These are phyloP conservation scores for Synanthedon andrenaeformis DNA, from an alignment of 2,888 invertebrate species.

Conservation along the genomic window DNA sequence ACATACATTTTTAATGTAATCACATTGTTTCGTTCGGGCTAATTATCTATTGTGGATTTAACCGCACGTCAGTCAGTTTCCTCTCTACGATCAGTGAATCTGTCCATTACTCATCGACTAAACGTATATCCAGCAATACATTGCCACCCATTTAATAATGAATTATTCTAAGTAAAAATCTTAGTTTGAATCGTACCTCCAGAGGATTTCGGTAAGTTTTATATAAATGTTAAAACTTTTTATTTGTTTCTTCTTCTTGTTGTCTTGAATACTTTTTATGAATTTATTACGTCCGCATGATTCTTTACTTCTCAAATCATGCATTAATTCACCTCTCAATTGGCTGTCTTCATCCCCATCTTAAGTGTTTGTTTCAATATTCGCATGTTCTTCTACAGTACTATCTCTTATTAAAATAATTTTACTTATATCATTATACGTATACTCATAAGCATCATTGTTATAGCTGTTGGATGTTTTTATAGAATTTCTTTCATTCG, in stretches of 20 bases:
- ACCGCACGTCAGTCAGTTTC: constrained; percentile 30
- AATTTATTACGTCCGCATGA: not conserved
- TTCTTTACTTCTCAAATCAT: not conserved
- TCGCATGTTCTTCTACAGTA: not conserved
- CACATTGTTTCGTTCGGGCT: constrained; percentile 24
- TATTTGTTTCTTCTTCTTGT: not conserved
- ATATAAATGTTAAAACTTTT: not conserved
- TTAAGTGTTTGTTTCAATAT: not conserved
- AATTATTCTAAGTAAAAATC: not conserved
- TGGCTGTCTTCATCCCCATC: not conserved
- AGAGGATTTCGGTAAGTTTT: not conserved
- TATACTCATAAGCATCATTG: not conserved
- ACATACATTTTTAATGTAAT: constrained; percentile 21
- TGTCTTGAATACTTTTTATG: no score
- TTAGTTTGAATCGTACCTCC: not conserved
- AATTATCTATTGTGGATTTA: constrained; percentile 18
- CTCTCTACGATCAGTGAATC: constrained; percentile 16
- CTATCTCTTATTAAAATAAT: not conserved
- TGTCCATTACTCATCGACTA: not conserved
- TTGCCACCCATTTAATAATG: not conserved
- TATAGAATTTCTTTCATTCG: not conserved
- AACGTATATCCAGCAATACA: not conserved
- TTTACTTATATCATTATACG: not conserved
- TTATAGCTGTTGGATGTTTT: not conserved
- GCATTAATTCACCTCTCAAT: not conserved